Conservation (phyloP, 2,797 vertebrate genomes). For the Oophaga sylvatica region DNA sequence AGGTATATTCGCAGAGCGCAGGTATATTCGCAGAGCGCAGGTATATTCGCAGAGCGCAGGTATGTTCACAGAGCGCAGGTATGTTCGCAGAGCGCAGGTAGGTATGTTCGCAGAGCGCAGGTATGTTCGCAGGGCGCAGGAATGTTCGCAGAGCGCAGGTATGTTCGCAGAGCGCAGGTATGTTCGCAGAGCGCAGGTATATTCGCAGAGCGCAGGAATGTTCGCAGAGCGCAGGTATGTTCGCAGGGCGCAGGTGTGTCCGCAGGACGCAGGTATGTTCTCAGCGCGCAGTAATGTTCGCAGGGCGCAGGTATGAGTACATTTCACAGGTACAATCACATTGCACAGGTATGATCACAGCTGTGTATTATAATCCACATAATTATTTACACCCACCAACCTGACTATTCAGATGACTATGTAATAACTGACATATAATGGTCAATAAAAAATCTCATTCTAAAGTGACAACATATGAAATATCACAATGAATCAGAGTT, state of each 20-base stretch:
- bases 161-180: slow-evolving; percentile 58
- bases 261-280: slow-evolving; percentile 70
- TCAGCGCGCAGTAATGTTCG: slow-evolving; percentile 55
- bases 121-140: slow-evolving; percentile 57
- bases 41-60: slow-evolving; percentile 56
- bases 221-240: slow-evolving; percentile 70
- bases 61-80: slow-evolving; percentile 73
- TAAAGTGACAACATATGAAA: no score
- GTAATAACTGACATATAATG: not conserved
- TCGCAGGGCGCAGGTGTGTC: slow-evolving; percentile 56
- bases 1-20: slow-evolving; percentile 56
- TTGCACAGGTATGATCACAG: slow-evolving; percentile 74
- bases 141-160: slow-evolving; percentile 74
- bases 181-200: slow-evolving; percentile 71
- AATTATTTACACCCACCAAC: not conserved
- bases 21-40: slow-evolving; percentile 67
- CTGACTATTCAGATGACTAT: not conserved
- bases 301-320: slow-evolving; percentile 63
- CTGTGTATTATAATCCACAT: not conserved
- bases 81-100: slow-evolving; percentile 58
- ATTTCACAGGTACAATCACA: slow-evolving; percentile 78
- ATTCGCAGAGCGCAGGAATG: slow-evolving; percentile 57
- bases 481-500: no score
- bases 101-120: slow-evolving; percentile 69
- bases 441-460: not conserved